phyloP scores from a whole-genome alignment of 1,140 invertebrate species.

The Sminthurides bifidus region DNA sequence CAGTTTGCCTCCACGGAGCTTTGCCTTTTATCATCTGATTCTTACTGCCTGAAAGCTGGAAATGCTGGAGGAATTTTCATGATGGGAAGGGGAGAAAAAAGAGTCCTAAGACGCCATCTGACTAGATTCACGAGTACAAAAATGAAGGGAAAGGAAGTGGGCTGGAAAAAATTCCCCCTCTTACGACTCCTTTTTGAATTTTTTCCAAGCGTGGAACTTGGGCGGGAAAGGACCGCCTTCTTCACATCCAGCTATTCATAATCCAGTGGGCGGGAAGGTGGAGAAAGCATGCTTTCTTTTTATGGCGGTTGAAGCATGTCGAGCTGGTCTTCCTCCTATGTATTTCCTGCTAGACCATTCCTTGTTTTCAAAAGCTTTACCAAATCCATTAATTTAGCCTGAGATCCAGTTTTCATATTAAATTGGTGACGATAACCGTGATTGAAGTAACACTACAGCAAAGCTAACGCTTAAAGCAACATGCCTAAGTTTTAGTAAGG shows the following conservation, averaged over 20 bases:
- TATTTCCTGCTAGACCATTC: background rate
- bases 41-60: background rate
- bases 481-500: conserved; percentile 19
- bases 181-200: background rate
- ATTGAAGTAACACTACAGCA: background rate
- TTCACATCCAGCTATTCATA: background rate
- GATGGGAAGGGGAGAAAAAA: conserved; percentile 11
- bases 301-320: too few relatives aligned
- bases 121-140: conserved; percentile 16
- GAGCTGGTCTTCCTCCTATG: background rate
- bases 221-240: background rate
- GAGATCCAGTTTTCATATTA: too few relatives aligned
- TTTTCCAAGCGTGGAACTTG: background rate
- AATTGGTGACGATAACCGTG: too few relatives aligned
- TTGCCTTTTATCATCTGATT: background rate
- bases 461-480: background rate
- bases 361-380: background rate
- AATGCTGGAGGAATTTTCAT: background rate
- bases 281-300: too few relatives aligned
- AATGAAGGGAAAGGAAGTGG: conserved; percentile 9
- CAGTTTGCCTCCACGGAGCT: too few relatives aligned
- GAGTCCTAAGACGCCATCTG: conserved; percentile 23
- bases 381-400: background rate
- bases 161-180: conserved; percentile 5
- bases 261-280: background rate